Base-by-base conservation (phyloP, 1,140 invertebrate species). In the Papilio polyxenes region DNA sequence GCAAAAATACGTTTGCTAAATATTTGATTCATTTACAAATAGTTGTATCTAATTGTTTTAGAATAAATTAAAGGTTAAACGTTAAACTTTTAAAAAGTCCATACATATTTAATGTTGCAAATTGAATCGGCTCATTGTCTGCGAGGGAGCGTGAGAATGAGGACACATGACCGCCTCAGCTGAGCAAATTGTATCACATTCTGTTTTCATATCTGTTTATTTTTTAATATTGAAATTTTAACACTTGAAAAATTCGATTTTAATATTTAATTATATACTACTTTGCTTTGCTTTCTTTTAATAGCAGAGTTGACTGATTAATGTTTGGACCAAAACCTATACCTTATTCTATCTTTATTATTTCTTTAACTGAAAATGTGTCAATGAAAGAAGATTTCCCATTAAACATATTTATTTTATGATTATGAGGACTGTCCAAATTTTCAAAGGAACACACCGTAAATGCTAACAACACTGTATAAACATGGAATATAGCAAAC, bases 21-120 rank as follows among this genome's bases (percentile, higher is more conserved):
- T 6, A 59, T 59, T 59, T 59, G n/a, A 20, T 59, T 20, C 56
- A 20, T n/a, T 17, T 20, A 20, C n/a, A 59, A 6, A 59, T 59
- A 8, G n/a, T 6, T 37, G 65, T 15, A 72, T 31, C 23, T 56
- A 56, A 17, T 37, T 72, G 3, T 37, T 72, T 15, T 72, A 37
- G 13, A 37, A 31, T 72, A 17, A 31, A 37, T 37, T 72, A 69
- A 15, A 37, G 23, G 65, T n/a, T 37, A 72, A 72, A 72, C n/a
- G 65, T 15, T 37, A 9, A 72, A 72, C 65, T 72, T 72, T 72
- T 72, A 15, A 72, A 72, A 37, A 72, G 31, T 23, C 31, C 31
- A 37, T 72, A 37, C 65, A 72, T 37, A 37, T 72, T 65, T 37
- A 72, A 72, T 72, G 65, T 72, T 72, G 65, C 31, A 72, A 72